Conservation (phyloP, 1,140 invertebrate genomes). For the Drosophila punjabiensis region DNA sequence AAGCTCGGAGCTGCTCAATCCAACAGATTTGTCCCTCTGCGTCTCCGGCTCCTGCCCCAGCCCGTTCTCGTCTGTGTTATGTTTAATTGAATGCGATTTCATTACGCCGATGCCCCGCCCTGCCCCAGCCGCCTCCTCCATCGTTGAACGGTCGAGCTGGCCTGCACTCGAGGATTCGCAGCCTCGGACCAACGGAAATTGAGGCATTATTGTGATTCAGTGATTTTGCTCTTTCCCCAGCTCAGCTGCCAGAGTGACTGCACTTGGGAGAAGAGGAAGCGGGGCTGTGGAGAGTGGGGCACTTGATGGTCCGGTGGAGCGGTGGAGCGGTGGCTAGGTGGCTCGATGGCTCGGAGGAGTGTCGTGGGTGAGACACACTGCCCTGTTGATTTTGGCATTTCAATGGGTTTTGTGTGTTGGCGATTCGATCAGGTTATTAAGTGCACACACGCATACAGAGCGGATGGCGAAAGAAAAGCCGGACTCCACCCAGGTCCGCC, state of each 20-base stretch:
- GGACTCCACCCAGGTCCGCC: conserved; percentile 3
- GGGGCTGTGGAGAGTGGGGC: not conserved
- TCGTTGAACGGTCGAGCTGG: conserved; percentile 36
- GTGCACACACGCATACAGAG: conserved; percentile 68
- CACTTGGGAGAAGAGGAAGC: not conserved
- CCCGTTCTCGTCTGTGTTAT: conserved; percentile 51
- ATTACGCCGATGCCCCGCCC: conserved; percentile 51
- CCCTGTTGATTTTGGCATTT: conserved; percentile 82
- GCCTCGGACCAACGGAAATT: conserved; percentile 71
- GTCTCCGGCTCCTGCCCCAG: not conserved
- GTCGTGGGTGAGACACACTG: conserved; percentile 23
- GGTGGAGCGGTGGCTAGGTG: conserved; percentile 1
- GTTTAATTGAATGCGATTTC: conserved; percentile 82
- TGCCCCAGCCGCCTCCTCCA: conserved; percentile 6
- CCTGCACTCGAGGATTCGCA: conserved; percentile 45
- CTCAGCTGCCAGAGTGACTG: conserved; percentile 10
- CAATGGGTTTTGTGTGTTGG: conserved; percentile 79
- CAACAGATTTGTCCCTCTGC: conserved; percentile 12
- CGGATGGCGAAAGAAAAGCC: conserved; percentile 26
- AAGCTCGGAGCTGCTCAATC: conserved; percentile 43
- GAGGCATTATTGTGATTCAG: conserved; percentile 82
- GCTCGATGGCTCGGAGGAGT: conserved; percentile 11
- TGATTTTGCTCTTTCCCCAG: conserved; percentile 75
- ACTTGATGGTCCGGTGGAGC: not conserved
- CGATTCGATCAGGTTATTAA: conserved; percentile 82